A percentile compares a stretch with the other conserved stretches of the same genome.
Evolutionary conservation across 2,797 vertebrate species (phyloP).

Genomic region (Novumbra hubbsi): DNA sequence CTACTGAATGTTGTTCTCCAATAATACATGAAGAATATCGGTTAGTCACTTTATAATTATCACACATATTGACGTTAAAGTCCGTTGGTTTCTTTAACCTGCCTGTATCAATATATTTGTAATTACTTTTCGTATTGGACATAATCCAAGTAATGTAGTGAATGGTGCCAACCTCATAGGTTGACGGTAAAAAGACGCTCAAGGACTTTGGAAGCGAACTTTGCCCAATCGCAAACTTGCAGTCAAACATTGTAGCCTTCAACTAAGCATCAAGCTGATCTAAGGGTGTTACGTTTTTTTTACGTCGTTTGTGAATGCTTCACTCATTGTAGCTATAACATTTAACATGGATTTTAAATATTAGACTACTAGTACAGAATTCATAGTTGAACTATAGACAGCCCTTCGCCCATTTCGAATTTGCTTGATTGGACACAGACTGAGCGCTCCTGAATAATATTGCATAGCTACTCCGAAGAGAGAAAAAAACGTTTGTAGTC

Average conservation of each 20-base stretch:
- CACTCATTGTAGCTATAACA: background rate
- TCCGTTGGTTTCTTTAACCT: background rate
- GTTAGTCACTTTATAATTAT: background rate
- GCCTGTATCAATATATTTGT: background rate
- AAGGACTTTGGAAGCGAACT: slow-evolving; percentile 30
- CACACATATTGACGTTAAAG: background rate
- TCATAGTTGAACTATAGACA: background rate
- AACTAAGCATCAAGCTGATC: background rate
- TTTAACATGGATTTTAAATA: background rate
- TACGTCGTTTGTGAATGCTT: background rate
- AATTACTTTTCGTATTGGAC: slow-evolving; percentile 13
- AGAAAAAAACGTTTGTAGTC: background rate
- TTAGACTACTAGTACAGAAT: background rate
- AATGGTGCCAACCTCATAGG: slow-evolving; percentile 25
- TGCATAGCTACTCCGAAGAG: background rate
- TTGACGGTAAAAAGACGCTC: slow-evolving; percentile 34
- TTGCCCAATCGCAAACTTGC: slow-evolving; percentile 13
- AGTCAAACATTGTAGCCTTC: background rate
- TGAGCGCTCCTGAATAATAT: background rate
- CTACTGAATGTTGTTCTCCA: background rate
- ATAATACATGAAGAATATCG: background rate
- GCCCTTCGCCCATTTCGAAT: background rate
- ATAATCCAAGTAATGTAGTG: slow-evolving; percentile 20
- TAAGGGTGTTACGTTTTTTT: background rate
- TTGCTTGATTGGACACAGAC: background rate